Evolutionary conservation across 1,140 invertebrate species (phyloP).

Genomic region (Tetranychus cinnabarinus): DNA sequence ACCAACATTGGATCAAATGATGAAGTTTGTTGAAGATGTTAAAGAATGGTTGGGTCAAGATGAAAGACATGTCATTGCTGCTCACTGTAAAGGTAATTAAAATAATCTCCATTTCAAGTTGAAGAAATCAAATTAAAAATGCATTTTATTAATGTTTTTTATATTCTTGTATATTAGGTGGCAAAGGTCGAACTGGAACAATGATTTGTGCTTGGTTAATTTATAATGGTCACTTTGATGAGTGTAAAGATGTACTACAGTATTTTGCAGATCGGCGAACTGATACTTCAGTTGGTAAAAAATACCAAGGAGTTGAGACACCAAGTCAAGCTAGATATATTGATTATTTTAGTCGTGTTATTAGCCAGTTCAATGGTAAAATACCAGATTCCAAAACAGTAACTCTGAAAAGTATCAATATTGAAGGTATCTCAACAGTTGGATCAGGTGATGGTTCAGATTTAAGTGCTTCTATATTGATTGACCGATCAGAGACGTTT

Average conservation of each 20-base stretch:
- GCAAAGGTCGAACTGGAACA: slow-evolving; percentile 33
- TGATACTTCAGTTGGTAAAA: slow-evolving; percentile 25
- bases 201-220: slow-evolving; percentile 32
- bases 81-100: slow-evolving; percentile 31
- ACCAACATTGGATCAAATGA: slow-evolving; percentile 28
- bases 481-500: slow-evolving; percentile 19
- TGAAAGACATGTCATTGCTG: slow-evolving; percentile 31
- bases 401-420: slow-evolving; percentile 4
- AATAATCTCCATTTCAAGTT: background rate
- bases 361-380: slow-evolving; percentile 20
- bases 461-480: slow-evolving; percentile 20
- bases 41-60: slow-evolving; percentile 27
- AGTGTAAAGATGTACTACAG: slow-evolving; percentile 24
- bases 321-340: slow-evolving; percentile 30
- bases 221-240: slow-evolving; percentile 26
- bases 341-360: slow-evolving; percentile 28
- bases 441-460: slow-evolving; percentile 28
- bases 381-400: slow-evolving; percentile 16
- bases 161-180: slow-evolving; percentile 15
- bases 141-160: background rate
- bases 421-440: slow-evolving; percentile 17
- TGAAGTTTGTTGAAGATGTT: slow-evolving; percentile 26
- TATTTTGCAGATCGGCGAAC: slow-evolving; percentile 31
- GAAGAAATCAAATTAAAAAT: background rate
- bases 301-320: slow-evolving; percentile 33